Evolutionary conservation across 2,797 vertebrate species (phyloP).

Genomic region (Phoxinus dragarum): DNA sequence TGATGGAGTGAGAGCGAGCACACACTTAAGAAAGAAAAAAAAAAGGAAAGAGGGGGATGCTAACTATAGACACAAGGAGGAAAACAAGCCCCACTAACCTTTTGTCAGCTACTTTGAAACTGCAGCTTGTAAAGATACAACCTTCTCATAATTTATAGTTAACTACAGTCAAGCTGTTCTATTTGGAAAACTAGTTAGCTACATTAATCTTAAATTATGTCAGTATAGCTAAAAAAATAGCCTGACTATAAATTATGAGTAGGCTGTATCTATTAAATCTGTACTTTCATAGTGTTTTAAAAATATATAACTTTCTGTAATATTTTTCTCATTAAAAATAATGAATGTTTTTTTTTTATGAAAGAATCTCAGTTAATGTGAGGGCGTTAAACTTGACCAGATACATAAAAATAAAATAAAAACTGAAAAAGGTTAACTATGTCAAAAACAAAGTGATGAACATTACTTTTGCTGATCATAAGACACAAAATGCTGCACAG

Average conservation of each 20-base stretch:
- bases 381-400: background rate
- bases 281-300: background rate
- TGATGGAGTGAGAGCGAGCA: conserved; percentile 73
- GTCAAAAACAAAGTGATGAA: background rate
- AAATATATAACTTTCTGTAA: background rate
- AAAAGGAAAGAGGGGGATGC: background rate
- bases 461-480: background rate
- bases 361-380: background rate
- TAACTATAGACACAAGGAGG: conserved; percentile 41
- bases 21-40: conserved; percentile 11
- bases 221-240: background rate
- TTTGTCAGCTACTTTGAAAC: conserved; percentile 13
- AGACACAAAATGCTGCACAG: background rate
- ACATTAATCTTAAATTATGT: background rate
- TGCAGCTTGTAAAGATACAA: background rate
- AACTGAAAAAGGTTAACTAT: background rate
- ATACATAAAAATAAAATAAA: background rate
- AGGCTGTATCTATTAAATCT: background rate
- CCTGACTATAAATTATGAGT: background rate
- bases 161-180: conserved; percentile 18
- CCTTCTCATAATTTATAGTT: background rate
- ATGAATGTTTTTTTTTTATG: background rate
- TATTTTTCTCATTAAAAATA: background rate
- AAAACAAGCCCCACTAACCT: conserved; percentile 37
- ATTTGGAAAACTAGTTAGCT: background rate